Percentiles rank a stretch among this genome's conserved stretches.
Conservation (phyloP, 2,888 invertebrate species). For the Hedychridium roseum region DNA sequence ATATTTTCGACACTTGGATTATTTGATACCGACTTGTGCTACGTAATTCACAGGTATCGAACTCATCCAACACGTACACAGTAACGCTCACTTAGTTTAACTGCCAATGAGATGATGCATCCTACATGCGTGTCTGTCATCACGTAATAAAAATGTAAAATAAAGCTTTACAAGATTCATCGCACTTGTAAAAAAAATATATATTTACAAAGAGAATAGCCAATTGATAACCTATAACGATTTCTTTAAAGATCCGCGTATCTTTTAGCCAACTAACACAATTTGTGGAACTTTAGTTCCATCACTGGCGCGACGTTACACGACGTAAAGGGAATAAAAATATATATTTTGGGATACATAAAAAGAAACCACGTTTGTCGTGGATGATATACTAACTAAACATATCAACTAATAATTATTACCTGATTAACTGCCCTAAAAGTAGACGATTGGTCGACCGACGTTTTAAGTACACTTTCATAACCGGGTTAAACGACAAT, state of each 20-base stretch:
- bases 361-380: slow-evolving; percentile 24
- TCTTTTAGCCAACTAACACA: slow-evolving; percentile 9
- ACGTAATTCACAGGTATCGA: no score
- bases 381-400: slow-evolving; percentile 29
- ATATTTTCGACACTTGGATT: no score
- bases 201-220: slow-evolving; percentile 6
- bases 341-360: slow-evolving; percentile 33
- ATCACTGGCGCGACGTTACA: slow-evolving; percentile 24
- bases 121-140: no score
- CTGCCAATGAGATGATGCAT: no score
- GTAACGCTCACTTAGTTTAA: no score
- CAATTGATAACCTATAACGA: slow-evolving; percentile 9
- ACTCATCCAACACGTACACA: no score
- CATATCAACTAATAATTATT: slow-evolving; percentile 35
- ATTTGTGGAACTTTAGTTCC: slow-evolving; percentile 13
- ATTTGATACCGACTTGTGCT: no score
- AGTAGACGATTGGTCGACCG: slow-evolving; percentile 48
- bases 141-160: not conserved
- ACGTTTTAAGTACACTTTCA: slow-evolving; percentile 61
- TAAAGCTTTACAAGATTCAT: not conserved
- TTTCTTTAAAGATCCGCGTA: slow-evolving; percentile 3
- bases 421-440: slow-evolving; percentile 42
- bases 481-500: slow-evolving; percentile 55
- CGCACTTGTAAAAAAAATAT: not conserved
- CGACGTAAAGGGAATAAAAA: slow-evolving; percentile 31